phyloP scores from a whole-genome alignment of 2,888 invertebrate species.

The Silvanus unidentatus region DNA sequence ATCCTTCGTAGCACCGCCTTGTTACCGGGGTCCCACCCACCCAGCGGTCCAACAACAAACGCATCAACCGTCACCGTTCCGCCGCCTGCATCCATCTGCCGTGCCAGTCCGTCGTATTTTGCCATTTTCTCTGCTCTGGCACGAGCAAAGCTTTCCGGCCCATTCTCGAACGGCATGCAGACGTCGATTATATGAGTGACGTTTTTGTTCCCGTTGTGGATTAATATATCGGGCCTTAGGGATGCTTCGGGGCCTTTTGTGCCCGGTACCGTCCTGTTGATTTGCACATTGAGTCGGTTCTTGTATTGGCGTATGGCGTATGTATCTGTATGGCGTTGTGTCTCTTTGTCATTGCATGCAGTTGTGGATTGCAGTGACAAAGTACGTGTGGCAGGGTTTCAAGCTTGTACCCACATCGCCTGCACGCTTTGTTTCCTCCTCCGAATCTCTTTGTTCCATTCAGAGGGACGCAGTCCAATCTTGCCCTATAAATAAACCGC shows the following conservation, averaged over 20 bases:
- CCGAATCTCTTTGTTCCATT: constrained; percentile 20
- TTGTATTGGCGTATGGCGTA: too few relatives aligned
- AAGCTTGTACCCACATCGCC: constrained; percentile 19
- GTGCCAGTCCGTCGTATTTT: constrained; percentile 3
- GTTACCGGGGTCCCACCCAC: constrained; percentile 27
- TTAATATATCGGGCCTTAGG: too few relatives aligned
- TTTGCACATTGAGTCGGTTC: constrained; percentile 13
- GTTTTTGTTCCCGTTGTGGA: too few relatives aligned
- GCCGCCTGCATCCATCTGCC: constrained; percentile 2
- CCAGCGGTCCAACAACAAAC: constrained; percentile 32
- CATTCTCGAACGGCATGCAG: constrained; percentile 14
- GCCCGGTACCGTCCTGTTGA: constrained; percentile 1
- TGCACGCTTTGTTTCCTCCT: constrained; percentile 3
- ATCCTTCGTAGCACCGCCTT: neutral
- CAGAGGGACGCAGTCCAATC: constrained; percentile 33
- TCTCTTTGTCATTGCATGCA: constrained; percentile 20
- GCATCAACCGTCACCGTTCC: constrained; percentile 20
- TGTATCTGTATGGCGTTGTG: constrained; percentile 23
- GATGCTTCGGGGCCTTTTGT: neutral
- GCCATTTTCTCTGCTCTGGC: constrained; percentile 4
- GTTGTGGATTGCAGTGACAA: constrained; percentile 28
- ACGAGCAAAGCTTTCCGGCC: constrained; percentile 2
- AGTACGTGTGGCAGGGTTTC: constrained; percentile 35
- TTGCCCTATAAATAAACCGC: constrained; percentile 38
- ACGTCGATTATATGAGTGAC: constrained; percentile 4